Conservation (phyloP, 2,113 vertebrate genomes). For the Platysternon megacephalum region DNA sequence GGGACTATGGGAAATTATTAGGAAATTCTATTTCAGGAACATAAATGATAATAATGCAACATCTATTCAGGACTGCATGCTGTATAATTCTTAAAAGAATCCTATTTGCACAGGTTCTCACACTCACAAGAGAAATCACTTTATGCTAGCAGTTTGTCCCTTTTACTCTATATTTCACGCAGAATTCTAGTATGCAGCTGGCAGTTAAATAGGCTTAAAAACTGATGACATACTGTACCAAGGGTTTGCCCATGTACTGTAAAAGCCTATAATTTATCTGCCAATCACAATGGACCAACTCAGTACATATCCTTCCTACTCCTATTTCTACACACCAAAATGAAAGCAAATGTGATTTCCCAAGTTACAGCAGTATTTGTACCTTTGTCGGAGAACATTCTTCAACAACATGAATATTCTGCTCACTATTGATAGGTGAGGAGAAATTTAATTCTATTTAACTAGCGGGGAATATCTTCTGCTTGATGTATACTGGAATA, state of each 20-base stretch:
- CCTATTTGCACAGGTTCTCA: not conserved
- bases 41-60: not conserved
- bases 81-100: not conserved
- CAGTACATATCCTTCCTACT: not conserved
- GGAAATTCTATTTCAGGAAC: not conserved
- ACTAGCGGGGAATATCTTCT: constrained; percentile 9
- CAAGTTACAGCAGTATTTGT: not conserved
- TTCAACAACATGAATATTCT: not conserved
- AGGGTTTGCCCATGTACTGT: not conserved
- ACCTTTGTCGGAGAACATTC: not conserved
- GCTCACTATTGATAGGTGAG: not conserved
- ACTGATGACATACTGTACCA: not conserved
- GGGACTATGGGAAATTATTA: not conserved
- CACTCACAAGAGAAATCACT: not conserved
- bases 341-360: constrained; percentile 13
- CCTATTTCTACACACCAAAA: not conserved
- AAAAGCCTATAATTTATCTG: not conserved
- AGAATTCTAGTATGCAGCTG: not conserved
- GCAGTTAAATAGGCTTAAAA: not conserved
- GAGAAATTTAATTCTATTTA: constrained; percentile 23
- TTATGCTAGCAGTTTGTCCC: not conserved
- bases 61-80: not conserved
- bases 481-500: not conserved
- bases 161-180: not conserved
- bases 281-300: not conserved